Evolutionary conservation across 2,797 vertebrate species (phyloP).

Genomic region (Myotis myotis): DNA sequence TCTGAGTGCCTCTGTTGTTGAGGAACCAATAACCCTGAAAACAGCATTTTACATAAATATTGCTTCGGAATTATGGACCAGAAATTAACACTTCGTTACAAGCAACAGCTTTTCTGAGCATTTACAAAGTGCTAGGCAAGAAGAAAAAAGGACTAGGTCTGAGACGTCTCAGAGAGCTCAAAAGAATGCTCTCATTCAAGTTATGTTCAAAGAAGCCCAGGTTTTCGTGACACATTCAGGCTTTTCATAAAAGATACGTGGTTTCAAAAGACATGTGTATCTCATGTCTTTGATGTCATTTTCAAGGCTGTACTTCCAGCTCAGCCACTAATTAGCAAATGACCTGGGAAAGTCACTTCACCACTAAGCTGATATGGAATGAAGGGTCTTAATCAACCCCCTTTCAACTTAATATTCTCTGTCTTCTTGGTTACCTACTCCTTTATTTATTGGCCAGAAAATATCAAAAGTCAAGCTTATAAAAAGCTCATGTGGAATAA

Average conservation of each 20-base stretch:
- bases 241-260: conserved; percentile 38
- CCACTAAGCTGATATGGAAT: conserved; percentile 25
- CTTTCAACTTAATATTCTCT: background rate
- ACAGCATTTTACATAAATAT: background rate
- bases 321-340: conserved; percentile 50
- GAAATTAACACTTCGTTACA: conserved; percentile 32
- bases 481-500: background rate
- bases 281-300: conserved; percentile 45
- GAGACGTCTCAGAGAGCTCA: conserved; percentile 36
- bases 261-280: conserved; percentile 28
- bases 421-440: conserved; percentile 10
- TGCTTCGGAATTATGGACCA: background rate
- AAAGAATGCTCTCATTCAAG: conserved; percentile 21
- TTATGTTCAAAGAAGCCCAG: conserved; percentile 44
- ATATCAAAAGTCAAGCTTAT: conserved; percentile 36
- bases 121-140: background rate
- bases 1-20: background rate
- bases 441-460: conserved; percentile 40
- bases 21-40: background rate
- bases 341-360: conserved; percentile 45
- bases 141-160: background rate
- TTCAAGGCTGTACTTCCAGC: background rate
- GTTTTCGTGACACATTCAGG: conserved; percentile 17
- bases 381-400: background rate
- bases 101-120: background rate